phyloP scores from a whole-genome alignment of 1,140 invertebrate species.

The Hypsibius dujardini region DNA sequence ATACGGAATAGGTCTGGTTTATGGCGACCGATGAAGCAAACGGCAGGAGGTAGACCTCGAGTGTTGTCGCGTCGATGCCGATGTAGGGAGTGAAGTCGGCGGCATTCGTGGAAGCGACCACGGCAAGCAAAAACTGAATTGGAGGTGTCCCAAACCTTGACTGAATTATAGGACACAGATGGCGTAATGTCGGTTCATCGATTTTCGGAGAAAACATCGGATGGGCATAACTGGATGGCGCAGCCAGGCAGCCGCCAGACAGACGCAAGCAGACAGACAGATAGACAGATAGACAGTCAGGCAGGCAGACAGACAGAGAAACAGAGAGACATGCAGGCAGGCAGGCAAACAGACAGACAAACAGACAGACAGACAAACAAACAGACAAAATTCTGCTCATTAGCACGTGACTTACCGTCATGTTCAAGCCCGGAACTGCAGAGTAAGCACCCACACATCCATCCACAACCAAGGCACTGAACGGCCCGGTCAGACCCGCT shows the following conservation, averaged over 20 bases:
- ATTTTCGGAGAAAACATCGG: no score
- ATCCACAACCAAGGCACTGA: background rate
- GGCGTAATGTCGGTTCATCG: no score
- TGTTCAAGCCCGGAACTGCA: background rate
- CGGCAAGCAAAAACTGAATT: constrained; percentile 7
- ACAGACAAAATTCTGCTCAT: no score
- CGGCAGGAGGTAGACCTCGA: background rate
- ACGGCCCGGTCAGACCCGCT: constrained; percentile 2
- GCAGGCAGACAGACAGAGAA: no score
- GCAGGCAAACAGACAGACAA: no score
- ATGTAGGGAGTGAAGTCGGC: background rate
- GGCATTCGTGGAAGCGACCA: background rate
- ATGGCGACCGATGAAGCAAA: background rate
- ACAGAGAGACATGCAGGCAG: no score
- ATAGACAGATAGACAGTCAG: no score
- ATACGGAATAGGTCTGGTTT: background rate
- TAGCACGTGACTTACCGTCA: background rate
- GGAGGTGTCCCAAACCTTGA: background rate
- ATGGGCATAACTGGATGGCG: no score
- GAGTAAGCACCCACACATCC: constrained; percentile 3
- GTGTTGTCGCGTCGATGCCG: background rate
- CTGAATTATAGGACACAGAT: no score
- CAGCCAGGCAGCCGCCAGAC: no score
- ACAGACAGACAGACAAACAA: no score
- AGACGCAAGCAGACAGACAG: no score